Conservation (phyloP, 2,888 invertebrate species). For the Ametastegia equiseti region DNA sequence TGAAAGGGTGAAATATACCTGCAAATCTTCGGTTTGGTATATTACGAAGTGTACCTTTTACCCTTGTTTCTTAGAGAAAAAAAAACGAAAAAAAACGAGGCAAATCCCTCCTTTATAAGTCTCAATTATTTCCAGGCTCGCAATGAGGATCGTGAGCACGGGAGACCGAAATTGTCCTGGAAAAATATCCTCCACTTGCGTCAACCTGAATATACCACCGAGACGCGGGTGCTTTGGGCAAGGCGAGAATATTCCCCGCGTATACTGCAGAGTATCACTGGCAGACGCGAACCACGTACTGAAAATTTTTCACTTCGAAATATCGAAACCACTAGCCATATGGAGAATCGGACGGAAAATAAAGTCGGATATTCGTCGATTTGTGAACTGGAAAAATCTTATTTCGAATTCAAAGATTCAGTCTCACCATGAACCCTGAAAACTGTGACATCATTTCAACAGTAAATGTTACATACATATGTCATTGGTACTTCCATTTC, state of each 20-base stretch:
- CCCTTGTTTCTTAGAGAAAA: neutral
- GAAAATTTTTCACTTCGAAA: neutral
- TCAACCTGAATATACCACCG: slow-evolving; percentile 27
- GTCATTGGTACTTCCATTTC: no score
- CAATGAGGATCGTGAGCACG: slow-evolving; percentile 23
- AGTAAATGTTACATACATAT: no score
- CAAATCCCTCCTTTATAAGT: slow-evolving; percentile 17
- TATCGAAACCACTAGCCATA: neutral
- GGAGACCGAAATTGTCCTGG: slow-evolving; percentile 17
- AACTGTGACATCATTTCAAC: no score
- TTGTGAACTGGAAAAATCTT: neutral
- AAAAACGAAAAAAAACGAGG: neutral
- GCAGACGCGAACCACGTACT: neutral
- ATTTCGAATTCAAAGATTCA: neutral
- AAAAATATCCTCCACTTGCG: slow-evolving; percentile 34
- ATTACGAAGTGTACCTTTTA: neutral
- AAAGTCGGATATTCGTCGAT: neutral
- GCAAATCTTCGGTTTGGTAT: no score
- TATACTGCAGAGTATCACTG: neutral
- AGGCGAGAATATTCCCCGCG: neutral
- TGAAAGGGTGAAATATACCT: neutral
- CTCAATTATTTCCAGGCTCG: slow-evolving; percentile 41
- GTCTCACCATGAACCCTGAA: neutral
- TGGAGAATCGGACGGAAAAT: neutral
- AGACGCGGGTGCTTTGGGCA: neutral